These are phyloP conservation scores for Tiphia femorata DNA, from an alignment of 2,888 invertebrate genomes.

Conservation along the genomic window DNA sequence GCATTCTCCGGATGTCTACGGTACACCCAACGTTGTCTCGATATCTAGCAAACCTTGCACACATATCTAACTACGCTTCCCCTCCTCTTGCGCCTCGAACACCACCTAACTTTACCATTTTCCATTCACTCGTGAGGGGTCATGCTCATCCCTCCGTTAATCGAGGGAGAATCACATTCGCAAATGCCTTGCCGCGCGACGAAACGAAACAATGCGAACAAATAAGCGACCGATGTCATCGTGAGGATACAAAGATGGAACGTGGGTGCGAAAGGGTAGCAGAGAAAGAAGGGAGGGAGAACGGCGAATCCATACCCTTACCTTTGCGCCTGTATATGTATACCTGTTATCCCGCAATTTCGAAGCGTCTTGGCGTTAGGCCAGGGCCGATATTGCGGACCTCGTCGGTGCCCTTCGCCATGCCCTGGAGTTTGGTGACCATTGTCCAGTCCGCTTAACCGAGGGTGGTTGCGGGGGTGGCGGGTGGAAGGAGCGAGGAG, in stretches of 20 bases:
- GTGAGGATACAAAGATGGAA: not conserved
- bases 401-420: constrained; percentile 34
- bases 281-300: too few relatives aligned
- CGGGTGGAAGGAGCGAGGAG: constrained; percentile 8
- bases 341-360: constrained; percentile 53
- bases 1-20: too few relatives aligned
- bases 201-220: constrained; percentile 61
- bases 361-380: constrained; percentile 58
- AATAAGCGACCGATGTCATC: constrained; percentile 47
- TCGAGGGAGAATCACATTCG: not conserved
- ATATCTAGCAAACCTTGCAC: too few relatives aligned
- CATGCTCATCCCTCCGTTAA: constrained; percentile 28
- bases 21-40: too few relatives aligned
- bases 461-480: constrained; percentile 36
- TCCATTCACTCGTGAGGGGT: too few relatives aligned
- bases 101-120: too few relatives aligned
- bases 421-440: constrained; percentile 46
- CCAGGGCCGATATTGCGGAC: constrained; percentile 58
- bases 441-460: constrained; percentile 55
- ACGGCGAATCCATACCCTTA: constrained; percentile 13
- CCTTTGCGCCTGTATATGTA: constrained; percentile 20
- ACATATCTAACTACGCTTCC: too few relatives aligned
- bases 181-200: constrained; percentile 13
- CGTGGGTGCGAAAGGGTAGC: constrained; percentile 14
- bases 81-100: too few relatives aligned